A percentile compares a stretch with the other conserved stretches of the same genome.
Evolutionary conservation across 2,888 invertebrate genomes (phyloP).

Genomic region (Brachycybe producta): DNA sequence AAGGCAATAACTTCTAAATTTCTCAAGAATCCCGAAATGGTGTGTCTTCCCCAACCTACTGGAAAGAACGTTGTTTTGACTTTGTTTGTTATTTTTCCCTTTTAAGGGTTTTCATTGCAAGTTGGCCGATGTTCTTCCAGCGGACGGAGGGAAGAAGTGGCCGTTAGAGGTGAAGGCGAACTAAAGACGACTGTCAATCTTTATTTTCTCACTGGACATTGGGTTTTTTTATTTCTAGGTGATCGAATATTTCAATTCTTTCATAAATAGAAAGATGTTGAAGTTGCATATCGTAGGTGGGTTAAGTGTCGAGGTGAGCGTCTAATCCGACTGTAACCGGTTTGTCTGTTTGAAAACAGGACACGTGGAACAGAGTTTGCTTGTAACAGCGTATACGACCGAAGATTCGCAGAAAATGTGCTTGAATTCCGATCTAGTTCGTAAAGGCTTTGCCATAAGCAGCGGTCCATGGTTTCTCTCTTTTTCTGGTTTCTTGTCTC

Average conservation of each 20-base stretch:
- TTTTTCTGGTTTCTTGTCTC: no score
- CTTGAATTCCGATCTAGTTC: neutral
- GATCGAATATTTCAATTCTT: no score
- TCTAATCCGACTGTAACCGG: no score
- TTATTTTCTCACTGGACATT: no score
- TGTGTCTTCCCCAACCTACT: constrained; percentile 26
- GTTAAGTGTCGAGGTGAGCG: no score
- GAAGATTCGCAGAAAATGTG: neutral
- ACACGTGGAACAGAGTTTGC: no score
- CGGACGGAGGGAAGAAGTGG: neutral
- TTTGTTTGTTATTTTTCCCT: neutral
- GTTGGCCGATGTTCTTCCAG: neutral
- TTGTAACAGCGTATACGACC: neutral
- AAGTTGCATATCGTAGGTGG: no score
- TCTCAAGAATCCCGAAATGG: constrained; percentile 41
- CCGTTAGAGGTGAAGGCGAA: neutral
- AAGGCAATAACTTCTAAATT: constrained; percentile 40
- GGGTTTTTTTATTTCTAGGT: no score
- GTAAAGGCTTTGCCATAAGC: neutral
- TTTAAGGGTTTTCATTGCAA: constrained; percentile 4
- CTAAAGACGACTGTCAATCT: no score
- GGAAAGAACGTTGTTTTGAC: neutral
- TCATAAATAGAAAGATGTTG: no score
- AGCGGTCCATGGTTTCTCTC: neutral
- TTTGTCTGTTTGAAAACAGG: no score